phyloP scores from a whole-genome alignment of 2,888 invertebrate species.

The Ormyrus thymus region DNA sequence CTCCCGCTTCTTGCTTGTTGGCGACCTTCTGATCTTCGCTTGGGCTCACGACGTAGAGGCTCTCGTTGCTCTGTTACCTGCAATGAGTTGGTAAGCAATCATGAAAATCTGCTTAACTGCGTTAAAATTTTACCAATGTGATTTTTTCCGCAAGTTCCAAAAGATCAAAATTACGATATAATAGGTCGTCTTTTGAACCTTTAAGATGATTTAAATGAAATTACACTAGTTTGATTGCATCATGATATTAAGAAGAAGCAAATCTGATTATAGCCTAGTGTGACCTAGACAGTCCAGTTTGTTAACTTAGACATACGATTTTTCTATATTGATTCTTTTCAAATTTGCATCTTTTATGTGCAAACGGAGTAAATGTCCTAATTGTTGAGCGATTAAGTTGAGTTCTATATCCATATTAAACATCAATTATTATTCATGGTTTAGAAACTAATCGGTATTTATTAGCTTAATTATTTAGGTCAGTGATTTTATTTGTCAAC shows the following conservation, averaged over 20 bases:
- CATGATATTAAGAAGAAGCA: conserved; percentile 23
- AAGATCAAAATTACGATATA: too few relatives aligned
- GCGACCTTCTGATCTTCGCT: conserved; percentile 67
- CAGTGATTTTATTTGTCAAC: conserved; percentile 8
- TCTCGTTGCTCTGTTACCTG: conserved; percentile 74
- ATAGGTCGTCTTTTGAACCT: too few relatives aligned
- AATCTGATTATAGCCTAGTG: conserved; percentile 7
- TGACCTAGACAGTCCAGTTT: not conserved
- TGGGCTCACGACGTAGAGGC: conserved; percentile 70
- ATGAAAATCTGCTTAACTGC: too few relatives aligned
- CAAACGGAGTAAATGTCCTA: conserved; percentile 9
- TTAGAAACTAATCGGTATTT: conserved; percentile 22
- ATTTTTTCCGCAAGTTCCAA: too few relatives aligned
- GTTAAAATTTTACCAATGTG: too few relatives aligned
- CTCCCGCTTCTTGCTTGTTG: conserved; percentile 67
- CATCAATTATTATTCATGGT: conserved; percentile 27
- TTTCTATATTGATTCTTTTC: not conserved
- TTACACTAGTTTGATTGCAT: not conserved
- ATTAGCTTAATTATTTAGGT: conserved; percentile 30
- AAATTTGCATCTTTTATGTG: conserved; percentile 27
- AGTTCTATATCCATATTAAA: conserved; percentile 20
- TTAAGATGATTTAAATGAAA: not conserved
- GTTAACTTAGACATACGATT: not conserved
- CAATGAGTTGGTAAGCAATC: not conserved
- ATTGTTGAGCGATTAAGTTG: conserved; percentile 11